These are phyloP conservation scores for Sitta carolinensis DNA, from an alignment of 2,797 vertebrate genomes.

Conservation along the genomic window DNA sequence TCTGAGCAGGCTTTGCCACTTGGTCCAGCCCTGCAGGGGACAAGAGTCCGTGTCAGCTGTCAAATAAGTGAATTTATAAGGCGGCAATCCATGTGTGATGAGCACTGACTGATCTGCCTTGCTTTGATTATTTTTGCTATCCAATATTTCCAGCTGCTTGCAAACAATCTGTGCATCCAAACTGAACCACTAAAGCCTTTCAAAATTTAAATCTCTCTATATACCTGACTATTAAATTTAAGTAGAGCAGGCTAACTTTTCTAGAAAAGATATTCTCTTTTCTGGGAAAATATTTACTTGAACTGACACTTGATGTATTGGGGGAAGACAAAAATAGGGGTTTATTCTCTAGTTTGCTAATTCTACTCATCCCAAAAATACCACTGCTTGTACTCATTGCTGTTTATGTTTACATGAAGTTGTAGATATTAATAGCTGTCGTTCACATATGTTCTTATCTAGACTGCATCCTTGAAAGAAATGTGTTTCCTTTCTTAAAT, in stretches of 20 bases:
- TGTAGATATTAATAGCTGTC: neutral
- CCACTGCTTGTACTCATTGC: neutral
- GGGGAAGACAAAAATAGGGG: neutral
- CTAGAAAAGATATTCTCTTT: neutral
- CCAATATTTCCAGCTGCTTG: neutral
- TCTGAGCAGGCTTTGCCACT: neutral
- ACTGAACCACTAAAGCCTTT: neutral
- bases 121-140: neutral
- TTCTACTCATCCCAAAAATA: neutral
- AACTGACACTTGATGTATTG: neutral
- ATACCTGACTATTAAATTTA: neutral
- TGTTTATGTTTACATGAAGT: neutral
- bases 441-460: neutral
- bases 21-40: neutral
- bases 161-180: neutral
- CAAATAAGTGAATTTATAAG: neutral
- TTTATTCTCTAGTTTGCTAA: neutral
- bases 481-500: conserved; percentile 37
- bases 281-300: neutral
- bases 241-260: neutral
- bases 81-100: neutral
- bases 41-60: neutral
- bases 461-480: neutral
- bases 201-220: neutral
- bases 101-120: neutral